Conservation (phyloP, 2,113 vertebrate genomes). For the Martes martes region DNA sequence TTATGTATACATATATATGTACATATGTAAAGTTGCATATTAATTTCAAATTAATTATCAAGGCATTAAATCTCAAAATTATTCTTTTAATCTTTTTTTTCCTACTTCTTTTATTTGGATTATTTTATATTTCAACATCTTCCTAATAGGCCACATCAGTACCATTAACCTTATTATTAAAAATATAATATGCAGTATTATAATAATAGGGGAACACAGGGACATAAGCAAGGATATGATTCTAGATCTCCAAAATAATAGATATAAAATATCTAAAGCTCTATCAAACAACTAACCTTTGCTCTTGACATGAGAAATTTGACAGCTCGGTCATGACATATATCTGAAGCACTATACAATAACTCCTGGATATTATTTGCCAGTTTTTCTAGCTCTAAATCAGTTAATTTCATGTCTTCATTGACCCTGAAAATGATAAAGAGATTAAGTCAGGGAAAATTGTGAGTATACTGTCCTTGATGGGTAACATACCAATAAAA, state of each 20-base stretch:
- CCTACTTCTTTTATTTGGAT: slow-evolving; percentile 14
- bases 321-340: slow-evolving; percentile 96
- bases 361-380: slow-evolving; percentile 92
- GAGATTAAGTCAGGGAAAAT: slow-evolving; percentile 22
- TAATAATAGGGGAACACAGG: not conserved
- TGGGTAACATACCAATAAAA: not conserved
- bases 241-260: slow-evolving; percentile 33
- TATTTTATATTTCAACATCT: slow-evolving; percentile 29
- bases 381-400: slow-evolving; percentile 91
- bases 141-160: not conserved
- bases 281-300: slow-evolving; percentile 86
- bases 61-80: slow-evolving; percentile 42
- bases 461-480: not conserved
- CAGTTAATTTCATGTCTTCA: slow-evolving; percentile 92
- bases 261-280: slow-evolving; percentile 33
- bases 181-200: not conserved
- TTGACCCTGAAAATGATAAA: slow-evolving; percentile 81
- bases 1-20: not conserved
- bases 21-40: not conserved
- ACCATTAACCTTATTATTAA: slow-evolving; percentile 7
- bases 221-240: not conserved
- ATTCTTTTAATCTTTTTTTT: not conserved
- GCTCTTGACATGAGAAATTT: slow-evolving; percentile 95
- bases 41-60: slow-evolving; percentile 44
- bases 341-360: slow-evolving; percentile 91